phyloP scores from a whole-genome alignment of 2,113 vertebrate genomes.

The Varanus komodoensis region DNA sequence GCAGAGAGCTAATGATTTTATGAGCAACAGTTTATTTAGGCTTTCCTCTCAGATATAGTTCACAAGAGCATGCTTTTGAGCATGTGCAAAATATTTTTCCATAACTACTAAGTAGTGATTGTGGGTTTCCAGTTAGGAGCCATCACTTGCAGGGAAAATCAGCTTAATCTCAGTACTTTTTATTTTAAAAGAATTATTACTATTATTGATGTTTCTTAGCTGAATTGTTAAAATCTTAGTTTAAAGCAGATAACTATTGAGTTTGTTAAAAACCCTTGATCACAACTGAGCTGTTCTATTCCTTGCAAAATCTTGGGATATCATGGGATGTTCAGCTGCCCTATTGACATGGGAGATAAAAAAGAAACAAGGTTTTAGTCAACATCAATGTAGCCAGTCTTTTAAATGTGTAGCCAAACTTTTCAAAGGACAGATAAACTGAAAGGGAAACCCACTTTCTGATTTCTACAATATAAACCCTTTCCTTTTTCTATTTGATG shows the following conservation, averaged over 20 bases:
- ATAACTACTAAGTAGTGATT: too few relatives aligned
- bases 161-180: too few relatives aligned
- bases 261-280: background rate
- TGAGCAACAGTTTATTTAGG: too few relatives aligned
- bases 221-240: too few relatives aligned
- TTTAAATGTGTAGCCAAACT: background rate
- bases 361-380: background rate
- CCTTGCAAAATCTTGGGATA: background rate
- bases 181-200: too few relatives aligned
- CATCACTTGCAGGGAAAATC: too few relatives aligned
- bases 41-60: too few relatives aligned
- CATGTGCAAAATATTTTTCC: too few relatives aligned
- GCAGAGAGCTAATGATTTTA: background rate
- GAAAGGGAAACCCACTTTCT: background rate
- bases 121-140: too few relatives aligned
- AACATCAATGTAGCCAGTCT: background rate
- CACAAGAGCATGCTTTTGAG: too few relatives aligned
- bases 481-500: background rate
- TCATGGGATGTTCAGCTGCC: background rate
- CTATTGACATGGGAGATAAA: too few relatives aligned
- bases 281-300: background rate
- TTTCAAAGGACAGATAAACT: background rate
- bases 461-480: background rate
- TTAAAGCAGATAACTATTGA: background rate
- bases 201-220: too few relatives aligned